Percentiles rank a stretch among this genome's conserved stretches.
Conservation (phyloP, 2,113 vertebrate species). For the Acrocephalus kingi region DNA sequence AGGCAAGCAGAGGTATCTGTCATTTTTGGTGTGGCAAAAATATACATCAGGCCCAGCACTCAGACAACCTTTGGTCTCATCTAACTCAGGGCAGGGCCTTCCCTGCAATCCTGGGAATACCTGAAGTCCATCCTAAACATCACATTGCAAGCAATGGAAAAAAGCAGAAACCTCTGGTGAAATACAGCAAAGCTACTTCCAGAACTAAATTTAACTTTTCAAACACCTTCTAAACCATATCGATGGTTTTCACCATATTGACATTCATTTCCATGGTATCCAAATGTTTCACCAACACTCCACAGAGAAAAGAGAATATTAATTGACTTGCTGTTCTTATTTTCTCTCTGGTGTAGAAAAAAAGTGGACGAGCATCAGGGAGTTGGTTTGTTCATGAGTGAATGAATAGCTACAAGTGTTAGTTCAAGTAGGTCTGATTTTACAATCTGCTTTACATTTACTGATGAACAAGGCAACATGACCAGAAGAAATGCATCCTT, state of each 20-base stretch:
- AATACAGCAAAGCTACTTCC: background rate
- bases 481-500: background rate
- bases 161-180: background rate
- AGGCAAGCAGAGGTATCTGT: background rate
- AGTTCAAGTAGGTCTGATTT: background rate
- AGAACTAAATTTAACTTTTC: background rate
- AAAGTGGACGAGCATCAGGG: background rate
- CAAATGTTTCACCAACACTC: background rate
- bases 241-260: background rate
- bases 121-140: background rate
- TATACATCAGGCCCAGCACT: fast-evolving
- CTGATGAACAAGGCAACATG: background rate
- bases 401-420: background rate
- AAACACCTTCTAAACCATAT: background rate
- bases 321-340: background rate
- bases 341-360: background rate
- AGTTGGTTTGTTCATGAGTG: background rate
- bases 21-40: background rate
- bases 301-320: background rate
- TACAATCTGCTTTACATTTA: background rate
- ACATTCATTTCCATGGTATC: background rate
- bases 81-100: background rate
- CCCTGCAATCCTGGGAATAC: background rate
- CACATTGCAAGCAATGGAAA: background rate
- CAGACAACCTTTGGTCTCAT: background rate